Base-by-base conservation (phyloP, 2,888 invertebrate species). In the Ceratothoa steindachneri region DNA sequence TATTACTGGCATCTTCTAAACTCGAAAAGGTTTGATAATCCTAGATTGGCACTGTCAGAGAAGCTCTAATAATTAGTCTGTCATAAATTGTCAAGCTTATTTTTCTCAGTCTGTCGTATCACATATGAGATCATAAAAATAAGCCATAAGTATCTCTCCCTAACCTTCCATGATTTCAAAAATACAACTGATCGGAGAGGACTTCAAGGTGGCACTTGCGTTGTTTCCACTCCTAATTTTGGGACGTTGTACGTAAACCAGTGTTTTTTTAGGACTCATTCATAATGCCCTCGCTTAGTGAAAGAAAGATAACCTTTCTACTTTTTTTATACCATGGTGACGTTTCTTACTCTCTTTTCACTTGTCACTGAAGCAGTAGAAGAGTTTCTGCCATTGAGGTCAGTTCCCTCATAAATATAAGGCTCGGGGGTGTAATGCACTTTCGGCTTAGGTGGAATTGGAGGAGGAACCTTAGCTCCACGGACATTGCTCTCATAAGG, bases 381-480 rank as follows among this genome's bases (percentile, higher is more conserved):
- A 31, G 74, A 71, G 22, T 73, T 73, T 5, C 69, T 69, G 22
- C 74, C 75, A 22, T 66, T 69, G 9, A 74, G 66, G 53, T 74
- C 64, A 24, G 66, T 68, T 22, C 52, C 30, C 60, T 76, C 76
- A 41, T 74, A 76, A 27, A 68, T 66, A 53, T 74, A 76, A 52
- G 79, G 74, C 52, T 79, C 76, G 12, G 76, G 79, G 1, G 72
- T 76, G 73, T 76, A 76, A 53, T 72, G 67, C 19, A 79, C 72
- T 65, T 79, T 79, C 41, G 79, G 76, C 55, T 79, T 79, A 27
- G 79, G 79, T 9, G 79, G 79, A 51, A 76, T 79, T 66, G 76
- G 79, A 29, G 76, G 79, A 19, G 79, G 79, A 15, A 79, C 76
- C 60, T 76, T 79, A 22, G 69, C 24, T n/a, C 52, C 66, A 9